Evolutionary conservation across 2,113 vertebrate species (phyloP).

Genomic region (Semnornis frantzii): DNA sequence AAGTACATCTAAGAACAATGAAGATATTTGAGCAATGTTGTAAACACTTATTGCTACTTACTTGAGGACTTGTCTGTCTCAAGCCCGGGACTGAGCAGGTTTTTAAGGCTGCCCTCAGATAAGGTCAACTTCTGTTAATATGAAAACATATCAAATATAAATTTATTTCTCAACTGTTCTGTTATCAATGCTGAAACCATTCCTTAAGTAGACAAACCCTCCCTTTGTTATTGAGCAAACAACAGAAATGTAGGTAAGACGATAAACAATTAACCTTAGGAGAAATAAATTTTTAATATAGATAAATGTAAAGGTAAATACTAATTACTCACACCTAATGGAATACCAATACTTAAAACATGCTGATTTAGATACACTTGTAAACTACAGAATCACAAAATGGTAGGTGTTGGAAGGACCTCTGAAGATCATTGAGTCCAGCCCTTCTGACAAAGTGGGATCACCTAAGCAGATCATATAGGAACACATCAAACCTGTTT

Average conservation of each 20-base stretch:
- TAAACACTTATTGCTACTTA: slow-evolving; percentile 62
- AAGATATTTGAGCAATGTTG: slow-evolving; percentile 34
- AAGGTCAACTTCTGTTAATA: slow-evolving; percentile 32
- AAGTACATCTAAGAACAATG: slow-evolving; percentile 42
- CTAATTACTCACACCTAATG: not conserved
- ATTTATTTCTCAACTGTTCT: not conserved
- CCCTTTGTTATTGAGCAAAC: not conserved
- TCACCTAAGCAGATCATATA: too few relatives aligned
- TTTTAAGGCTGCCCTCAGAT: slow-evolving; percentile 51
- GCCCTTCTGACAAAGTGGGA: too few relatives aligned
- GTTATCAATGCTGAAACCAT: not conserved
- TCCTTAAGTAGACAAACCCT: not conserved
- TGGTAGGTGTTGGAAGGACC: too few relatives aligned
- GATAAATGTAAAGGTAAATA: not conserved
- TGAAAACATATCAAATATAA: slow-evolving; percentile 9
- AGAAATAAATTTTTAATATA: not conserved
- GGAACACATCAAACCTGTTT: not conserved
- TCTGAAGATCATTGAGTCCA: too few relatives aligned
- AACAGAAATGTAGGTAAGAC: not conserved
- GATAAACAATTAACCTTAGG: not conserved
- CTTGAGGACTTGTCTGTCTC: slow-evolving; percentile 47
- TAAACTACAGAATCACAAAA: not conserved
- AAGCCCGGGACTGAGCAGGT: slow-evolving; percentile 15
- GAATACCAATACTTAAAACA: not conserved
- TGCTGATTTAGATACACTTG: not conserved